Evolutionary conservation across 2,888 invertebrate species (phyloP).

Genomic region (Nemotelus pantherinus): DNA sequence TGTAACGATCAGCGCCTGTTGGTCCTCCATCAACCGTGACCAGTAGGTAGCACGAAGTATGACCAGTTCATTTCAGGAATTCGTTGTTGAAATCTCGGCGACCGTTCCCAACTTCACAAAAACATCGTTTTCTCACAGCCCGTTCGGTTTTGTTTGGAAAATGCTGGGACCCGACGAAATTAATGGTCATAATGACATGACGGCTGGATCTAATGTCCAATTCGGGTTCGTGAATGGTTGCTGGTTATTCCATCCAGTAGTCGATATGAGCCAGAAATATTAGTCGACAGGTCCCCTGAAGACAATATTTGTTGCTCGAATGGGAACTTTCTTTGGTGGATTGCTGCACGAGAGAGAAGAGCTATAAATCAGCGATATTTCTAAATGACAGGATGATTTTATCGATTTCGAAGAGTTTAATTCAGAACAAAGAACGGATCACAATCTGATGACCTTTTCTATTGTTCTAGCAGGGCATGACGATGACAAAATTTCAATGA

Average conservation of each 20-base stretch:
- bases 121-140: conserved; percentile 20
- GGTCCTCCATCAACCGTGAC: conserved; percentile 12
- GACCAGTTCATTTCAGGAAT: conserved; percentile 5
- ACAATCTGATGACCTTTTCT: too few relatives aligned
- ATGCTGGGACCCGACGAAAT: neutral
- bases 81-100: neutral
- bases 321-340: too few relatives aligned
- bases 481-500: too few relatives aligned
- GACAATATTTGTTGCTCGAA: too few relatives aligned
- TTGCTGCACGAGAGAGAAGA: too few relatives aligned
- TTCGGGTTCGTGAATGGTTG: neutral
- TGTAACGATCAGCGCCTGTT: conserved; percentile 21
- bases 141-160: neutral
- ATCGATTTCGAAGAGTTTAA: too few relatives aligned
- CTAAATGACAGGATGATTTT: too few relatives aligned
- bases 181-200: conserved; percentile 11
- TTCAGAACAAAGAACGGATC: too few relatives aligned
- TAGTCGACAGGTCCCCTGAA: too few relatives aligned
- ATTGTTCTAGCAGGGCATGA: too few relatives aligned
- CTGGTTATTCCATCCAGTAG: neutral
- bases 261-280: too few relatives aligned
- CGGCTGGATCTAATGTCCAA: neutral
- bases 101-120: neutral
- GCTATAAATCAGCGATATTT: too few relatives aligned
- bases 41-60: conserved; percentile 11